Evolutionary conservation across 2,888 invertebrate genomes (phyloP), one percentile per base, ranked within the genome.

Genomic region (Drosophila fulvimacula): DNA sequence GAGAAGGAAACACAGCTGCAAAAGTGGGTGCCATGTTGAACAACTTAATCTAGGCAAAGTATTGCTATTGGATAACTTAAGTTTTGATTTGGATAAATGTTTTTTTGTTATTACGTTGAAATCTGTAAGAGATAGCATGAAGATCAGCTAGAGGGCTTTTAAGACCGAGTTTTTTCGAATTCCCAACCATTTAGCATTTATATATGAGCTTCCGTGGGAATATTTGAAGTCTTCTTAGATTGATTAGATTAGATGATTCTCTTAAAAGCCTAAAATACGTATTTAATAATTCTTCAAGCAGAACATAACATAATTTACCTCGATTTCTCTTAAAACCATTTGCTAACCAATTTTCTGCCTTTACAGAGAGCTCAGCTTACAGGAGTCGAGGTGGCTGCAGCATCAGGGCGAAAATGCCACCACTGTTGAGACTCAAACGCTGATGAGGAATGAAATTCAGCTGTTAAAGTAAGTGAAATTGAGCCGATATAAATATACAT

Each of bases 1-100:
- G 97, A 98, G 76, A 96, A 97, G 83, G 98, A 98, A 92, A 94
- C 95, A 15, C 96, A 97, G 92, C 93, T 98, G 52, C 95, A 97
- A 93, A 97, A 97, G 96, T 97, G 94, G 17, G 68, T 58, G 27
- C 3, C 24, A 38, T 32, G 4, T 32, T 11, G 11, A 7, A 0
- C n/a, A 32, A 32, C 32, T 32, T 19, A 19, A 19, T 7, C 7
- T 49, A 49, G 32, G 32, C 27, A 46, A 46, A 46, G 13, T 49
- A 49, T 49, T 32, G 19, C 32, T 21, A n/a, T 10, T 10, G 42
- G 19, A 42, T 13, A 42, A 21, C 21, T 15, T 15, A 3, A 15
- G 13, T 13, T 42, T 21, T 21, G 13, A 19, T 19, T 19, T 13
- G 5, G 5, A 19, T 13, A 11, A 10, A 13, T 32, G 32, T 11